Evolutionary conservation across 2,113 vertebrate genomes (phyloP).

Genomic region (Mystacornis crossleyi): DNA sequence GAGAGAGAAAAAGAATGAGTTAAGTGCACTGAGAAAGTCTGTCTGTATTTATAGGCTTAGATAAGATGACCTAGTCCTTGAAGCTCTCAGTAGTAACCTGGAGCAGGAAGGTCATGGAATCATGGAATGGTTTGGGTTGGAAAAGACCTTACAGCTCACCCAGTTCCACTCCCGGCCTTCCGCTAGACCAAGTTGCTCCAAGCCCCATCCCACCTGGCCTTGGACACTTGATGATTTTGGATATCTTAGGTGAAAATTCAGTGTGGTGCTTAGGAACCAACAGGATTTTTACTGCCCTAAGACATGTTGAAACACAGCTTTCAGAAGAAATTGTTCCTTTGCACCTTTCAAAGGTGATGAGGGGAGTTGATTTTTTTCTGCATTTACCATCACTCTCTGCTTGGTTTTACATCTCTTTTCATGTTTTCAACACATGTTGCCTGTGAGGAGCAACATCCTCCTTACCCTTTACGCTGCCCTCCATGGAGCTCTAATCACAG

Average conservation of each 20-base stretch:
- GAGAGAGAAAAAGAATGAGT: not conserved
- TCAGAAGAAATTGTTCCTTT: not conserved
- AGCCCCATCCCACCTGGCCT: not conserved
- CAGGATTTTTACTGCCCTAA: not conserved
- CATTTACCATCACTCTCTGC: not conserved
- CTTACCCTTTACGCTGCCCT: not conserved
- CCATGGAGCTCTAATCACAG: not conserved
- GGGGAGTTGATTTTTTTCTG: not conserved
- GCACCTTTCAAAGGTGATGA: not conserved
- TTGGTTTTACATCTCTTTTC: not conserved
- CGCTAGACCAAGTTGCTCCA: not conserved
- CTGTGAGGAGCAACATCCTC: not conserved
- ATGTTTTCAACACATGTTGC: not conserved
- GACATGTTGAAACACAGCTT: not conserved
- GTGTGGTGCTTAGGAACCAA: not conserved
- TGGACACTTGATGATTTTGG: not conserved
- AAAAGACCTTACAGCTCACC: not conserved
- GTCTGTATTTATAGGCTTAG: not conserved
- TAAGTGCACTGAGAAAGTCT: not conserved
- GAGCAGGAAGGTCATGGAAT: not conserved
- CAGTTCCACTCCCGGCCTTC: not conserved
- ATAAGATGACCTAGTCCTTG: not conserved
- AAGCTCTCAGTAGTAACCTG: not conserved
- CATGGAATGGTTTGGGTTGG: not conserved
- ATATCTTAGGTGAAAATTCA: not conserved